A percentile compares a stretch with the other conserved stretches of the same genome.
These are phyloP conservation scores for Myripristis jacobus DNA, from an alignment of 2,797 vertebrate species.

Conservation along the genomic window DNA sequence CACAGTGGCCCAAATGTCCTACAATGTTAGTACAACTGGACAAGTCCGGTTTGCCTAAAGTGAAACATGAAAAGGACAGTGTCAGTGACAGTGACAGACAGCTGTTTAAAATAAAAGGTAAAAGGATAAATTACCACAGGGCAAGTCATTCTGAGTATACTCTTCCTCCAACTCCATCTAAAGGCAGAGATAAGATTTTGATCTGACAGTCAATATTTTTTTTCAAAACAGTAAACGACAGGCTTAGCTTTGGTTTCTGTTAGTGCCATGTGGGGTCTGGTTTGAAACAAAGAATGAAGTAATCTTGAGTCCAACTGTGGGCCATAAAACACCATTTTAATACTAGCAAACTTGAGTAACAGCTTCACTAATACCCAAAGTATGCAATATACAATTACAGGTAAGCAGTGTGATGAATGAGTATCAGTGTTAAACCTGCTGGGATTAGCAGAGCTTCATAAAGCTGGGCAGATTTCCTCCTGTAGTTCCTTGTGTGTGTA, in stretches of 20 bases:
- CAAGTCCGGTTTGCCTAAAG: background rate
- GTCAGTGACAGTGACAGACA: too few relatives aligned
- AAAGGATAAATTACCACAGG: background rate
- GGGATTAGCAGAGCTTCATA: conserved; percentile 83
- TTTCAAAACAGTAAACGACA: conserved; percentile 14
- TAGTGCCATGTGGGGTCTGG: conserved; percentile 37
- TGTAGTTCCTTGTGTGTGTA: conserved; percentile 32
- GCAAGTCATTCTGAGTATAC: background rate
- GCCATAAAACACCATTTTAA: conserved; percentile 73
- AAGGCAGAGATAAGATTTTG: conserved; percentile 4
- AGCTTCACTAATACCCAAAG: conserved; percentile 78
- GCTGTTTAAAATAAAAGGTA: background rate
- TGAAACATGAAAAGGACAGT: background rate
- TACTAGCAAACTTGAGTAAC: conserved; percentile 75
- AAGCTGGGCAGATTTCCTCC: conserved; percentile 79
- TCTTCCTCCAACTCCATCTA: background rate
- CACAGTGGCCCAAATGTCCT: background rate
- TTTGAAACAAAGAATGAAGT: conserved; percentile 49
- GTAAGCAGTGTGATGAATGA: conserved; percentile 80
- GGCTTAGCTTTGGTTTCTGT: conserved; percentile 28
- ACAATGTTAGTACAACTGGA: background rate
- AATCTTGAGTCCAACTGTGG: conserved; percentile 20
- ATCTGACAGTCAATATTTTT: conserved; percentile 4
- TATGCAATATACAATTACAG: conserved; percentile 85
- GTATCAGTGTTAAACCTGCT: conserved; percentile 79